These are phyloP conservation scores for Pemphredon lugubris DNA, from an alignment of 2,888 invertebrate species.

Conservation along the genomic window DNA sequence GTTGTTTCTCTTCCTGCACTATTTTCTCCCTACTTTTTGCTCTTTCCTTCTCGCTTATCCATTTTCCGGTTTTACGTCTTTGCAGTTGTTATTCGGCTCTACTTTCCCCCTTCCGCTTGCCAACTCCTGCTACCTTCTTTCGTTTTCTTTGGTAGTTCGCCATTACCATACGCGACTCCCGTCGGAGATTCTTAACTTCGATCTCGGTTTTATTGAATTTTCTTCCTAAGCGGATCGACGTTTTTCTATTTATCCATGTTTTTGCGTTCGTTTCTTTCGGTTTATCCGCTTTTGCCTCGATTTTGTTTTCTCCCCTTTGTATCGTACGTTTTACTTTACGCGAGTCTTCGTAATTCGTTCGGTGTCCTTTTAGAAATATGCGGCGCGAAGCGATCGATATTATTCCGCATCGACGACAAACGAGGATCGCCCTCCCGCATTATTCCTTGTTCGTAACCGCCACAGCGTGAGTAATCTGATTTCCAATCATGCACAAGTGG, in stretches of 20 bases:
- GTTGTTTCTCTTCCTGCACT: conserved; percentile 37
- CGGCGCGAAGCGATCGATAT: conserved; percentile 23
- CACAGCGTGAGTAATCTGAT: conserved; percentile 75
- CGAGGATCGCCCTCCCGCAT: conserved; percentile 48
- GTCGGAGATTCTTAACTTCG: too few species aligned
- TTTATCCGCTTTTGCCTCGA: background rate
- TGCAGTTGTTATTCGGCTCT: background rate
- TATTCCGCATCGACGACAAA: conserved; percentile 28
- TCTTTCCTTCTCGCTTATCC: conserved; percentile 20
- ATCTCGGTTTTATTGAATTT: too few species aligned
- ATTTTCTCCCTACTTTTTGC: too few species aligned
- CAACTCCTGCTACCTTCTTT: conserved; percentile 5
- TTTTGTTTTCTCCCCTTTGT: conserved; percentile 7
- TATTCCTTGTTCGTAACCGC: conserved; percentile 66
- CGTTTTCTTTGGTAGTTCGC: too few species aligned
- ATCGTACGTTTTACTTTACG: background rate
- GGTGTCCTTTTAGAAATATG: conserved; percentile 33
- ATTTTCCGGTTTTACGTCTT: background rate
- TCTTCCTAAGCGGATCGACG: background rate
- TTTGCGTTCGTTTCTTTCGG: background rate
- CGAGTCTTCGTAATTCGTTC: background rate
- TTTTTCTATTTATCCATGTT: background rate
- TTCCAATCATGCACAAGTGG: conserved; percentile 67
- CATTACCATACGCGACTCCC: too few species aligned
- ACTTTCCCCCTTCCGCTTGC: conserved; percentile 8